Evolutionary conservation across 1,140 invertebrate genomes (phyloP).

Genomic region (Drosophila ogumai): DNA sequence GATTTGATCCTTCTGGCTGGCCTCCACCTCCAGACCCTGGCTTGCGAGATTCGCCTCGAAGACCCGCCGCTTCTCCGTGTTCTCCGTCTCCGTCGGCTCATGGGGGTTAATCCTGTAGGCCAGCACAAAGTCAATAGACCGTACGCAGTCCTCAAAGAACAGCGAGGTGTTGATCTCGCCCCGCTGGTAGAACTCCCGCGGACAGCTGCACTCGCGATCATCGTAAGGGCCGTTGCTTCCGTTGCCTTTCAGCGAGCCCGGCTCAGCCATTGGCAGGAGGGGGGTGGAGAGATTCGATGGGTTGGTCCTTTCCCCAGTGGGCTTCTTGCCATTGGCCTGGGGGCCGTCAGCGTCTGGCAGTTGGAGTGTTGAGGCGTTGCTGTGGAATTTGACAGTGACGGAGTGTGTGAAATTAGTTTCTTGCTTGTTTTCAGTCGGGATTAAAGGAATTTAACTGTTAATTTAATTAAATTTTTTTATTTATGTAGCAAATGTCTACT

Average conservation of each 20-base stretch:
- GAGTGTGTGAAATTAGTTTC: not conserved
- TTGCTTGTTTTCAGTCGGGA: too few species aligned
- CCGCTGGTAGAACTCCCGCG: constrained; percentile 67
- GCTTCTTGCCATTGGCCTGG: constrained; percentile 55
- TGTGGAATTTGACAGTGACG: constrained; percentile 13
- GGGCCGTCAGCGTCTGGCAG: constrained; percentile 49
- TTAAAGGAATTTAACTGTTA: not conserved
- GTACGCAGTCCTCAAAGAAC: constrained; percentile 88
- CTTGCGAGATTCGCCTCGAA: constrained; percentile 89
- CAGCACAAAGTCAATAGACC: constrained; percentile 91
- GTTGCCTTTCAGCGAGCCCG: constrained; percentile 15
- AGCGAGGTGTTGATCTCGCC: constrained; percentile 85
- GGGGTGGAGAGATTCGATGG: constrained; percentile 50
- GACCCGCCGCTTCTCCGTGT: constrained; percentile 85
- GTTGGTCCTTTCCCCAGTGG: constrained; percentile 28
- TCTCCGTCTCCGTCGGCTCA: constrained; percentile 84
- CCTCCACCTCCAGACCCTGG: constrained; percentile 89
- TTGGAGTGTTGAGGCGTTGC: constrained; percentile 61
- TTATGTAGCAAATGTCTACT: too few species aligned
- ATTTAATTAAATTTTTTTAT: not conserved
- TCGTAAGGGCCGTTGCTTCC: constrained; percentile 42
- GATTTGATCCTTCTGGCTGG: constrained; percentile 87
- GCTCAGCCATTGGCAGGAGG: constrained; percentile 75
- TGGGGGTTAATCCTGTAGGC: constrained; percentile 88
- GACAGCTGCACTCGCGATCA: constrained; percentile 73